phyloP scores from a whole-genome alignment of 35 echinoderm and acorn worm species.

The Lytechinus pictus region DNA sequence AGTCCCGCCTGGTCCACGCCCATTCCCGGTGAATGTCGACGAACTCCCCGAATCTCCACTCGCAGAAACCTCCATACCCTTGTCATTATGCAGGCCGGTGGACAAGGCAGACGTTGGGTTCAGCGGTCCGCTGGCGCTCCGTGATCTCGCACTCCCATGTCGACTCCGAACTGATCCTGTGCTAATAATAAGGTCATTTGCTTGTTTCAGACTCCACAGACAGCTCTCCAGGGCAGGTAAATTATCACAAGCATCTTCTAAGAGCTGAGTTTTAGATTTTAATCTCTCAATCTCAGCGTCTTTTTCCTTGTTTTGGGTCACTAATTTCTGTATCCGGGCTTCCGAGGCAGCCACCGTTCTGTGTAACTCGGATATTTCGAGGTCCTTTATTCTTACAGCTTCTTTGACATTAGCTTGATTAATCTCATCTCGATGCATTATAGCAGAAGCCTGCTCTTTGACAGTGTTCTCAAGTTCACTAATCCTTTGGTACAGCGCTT shows the following conservation, averaged over 20 bases:
- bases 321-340: conserved; percentile 50
- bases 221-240: conserved; percentile 51
- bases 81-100: background rate
- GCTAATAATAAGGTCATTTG: conserved; percentile 7
- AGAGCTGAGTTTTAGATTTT: conserved; percentile 44
- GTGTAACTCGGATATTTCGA: conserved; percentile 64
- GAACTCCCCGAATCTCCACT: background rate
- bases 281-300: conserved; percentile 50
- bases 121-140: conserved; percentile 38
- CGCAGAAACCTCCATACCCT: conserved; percentile 22
- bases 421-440: conserved; percentile 73
- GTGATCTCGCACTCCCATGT: background rate
- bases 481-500: conserved; percentile 74
- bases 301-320: conserved; percentile 54
- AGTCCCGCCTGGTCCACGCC: background rate
- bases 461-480: conserved; percentile 78
- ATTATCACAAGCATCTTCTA: conserved; percentile 58
- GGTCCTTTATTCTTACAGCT: conserved; percentile 53
- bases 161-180: background rate
- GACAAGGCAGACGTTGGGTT: background rate
- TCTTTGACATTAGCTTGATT: conserved; percentile 41
- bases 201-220: conserved; percentile 46
- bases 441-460: conserved; percentile 79
- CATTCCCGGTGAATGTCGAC: background rate
- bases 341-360: conserved; percentile 63